Evolutionary conservation across 1,140 invertebrate species (phyloP), one percentile per base, ranked within the genome.

Genomic region (Pseudobourletiella spinata): DNA sequence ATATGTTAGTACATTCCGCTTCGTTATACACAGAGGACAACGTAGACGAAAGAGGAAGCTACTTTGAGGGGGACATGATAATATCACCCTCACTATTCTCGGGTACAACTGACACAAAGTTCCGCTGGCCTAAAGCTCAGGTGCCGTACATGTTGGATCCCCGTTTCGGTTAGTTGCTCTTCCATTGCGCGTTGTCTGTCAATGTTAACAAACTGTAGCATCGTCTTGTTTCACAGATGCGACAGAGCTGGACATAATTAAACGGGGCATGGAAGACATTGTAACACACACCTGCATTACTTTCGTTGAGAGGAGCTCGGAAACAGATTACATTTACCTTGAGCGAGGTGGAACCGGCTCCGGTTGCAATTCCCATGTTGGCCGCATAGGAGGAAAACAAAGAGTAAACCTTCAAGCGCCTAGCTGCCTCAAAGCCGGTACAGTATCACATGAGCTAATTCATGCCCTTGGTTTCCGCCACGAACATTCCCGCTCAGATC

Each of bases 331-430:
- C 25, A 75, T 84, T 61, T 75, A 72, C 42, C 20, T 61, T 39
- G 22, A 55, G 8, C 43, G 50, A 20, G 62, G 62, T 3, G 35
- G 26, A 8, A 6, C 25, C 14, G 46, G 46, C 24, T 55, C 50
- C 4, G 80, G 80, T n/a, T 82, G 81, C 60, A 81, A 77, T 75
- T 81, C 80, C 0, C 74, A 74, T 48, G 80, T 82, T 1, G 81
- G 81, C 2, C 72, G 79, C 18, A 16, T 29, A 1, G 58, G 58
- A 11, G 44, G 26, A 16, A 3, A 20, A 6, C 50, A 61, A 50
- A 30, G n/a, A 11, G 4, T 61, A 1, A 61, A 61, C 44, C 24
- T 61, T n/a, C 24, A 61, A 32, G 16, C 50, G 14, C 48, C 59
- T n/a, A 61, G 59, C 2, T 65, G 64, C 29, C 58, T 52, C 55